Evolutionary conservation across 2,113 vertebrate species (phyloP).

Genomic region (Paramormyrops kingsleyae): DNA sequence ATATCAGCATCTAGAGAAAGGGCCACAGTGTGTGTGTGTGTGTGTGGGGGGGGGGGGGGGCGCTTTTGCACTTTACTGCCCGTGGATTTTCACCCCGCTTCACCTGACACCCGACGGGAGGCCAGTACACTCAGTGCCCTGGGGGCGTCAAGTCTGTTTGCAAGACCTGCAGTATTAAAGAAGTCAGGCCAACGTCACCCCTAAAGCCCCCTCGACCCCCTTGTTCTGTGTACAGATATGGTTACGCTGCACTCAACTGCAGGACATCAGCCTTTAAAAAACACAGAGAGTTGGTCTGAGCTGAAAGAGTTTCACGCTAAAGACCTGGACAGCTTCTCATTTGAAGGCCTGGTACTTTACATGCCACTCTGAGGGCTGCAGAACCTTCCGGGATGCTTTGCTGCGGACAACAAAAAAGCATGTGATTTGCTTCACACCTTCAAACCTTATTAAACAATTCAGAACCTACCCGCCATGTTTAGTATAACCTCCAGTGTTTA

Average conservation of each 20-base stretch:
- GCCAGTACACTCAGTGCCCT: background rate
- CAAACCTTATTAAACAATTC: background rate
- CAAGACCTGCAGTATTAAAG: background rate
- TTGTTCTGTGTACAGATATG: background rate
- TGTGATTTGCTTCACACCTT: background rate
- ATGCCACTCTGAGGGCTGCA: background rate
- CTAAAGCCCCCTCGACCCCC: background rate
- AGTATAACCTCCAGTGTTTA: background rate
- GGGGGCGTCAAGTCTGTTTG: background rate
- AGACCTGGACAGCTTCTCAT: background rate
- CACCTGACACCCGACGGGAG: background rate
- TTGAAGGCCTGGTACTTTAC: background rate
- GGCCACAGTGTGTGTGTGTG: background rate
- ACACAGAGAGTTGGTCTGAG: too few species aligned
- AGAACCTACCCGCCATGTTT: background rate
- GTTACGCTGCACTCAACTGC: background rate
- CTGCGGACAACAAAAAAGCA: background rate
- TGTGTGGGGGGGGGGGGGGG: too few species aligned
- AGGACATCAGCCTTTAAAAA: background rate
- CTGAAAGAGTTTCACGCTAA: background rate
- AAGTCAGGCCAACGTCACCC: background rate
- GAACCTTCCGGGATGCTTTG: background rate
- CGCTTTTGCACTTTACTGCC: background rate
- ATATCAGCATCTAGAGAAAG: background rate
- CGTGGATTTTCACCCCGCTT: background rate